Evolutionary conservation across 2,888 invertebrate species (phyloP).

Genomic region (Antheraea assamensis): DNA sequence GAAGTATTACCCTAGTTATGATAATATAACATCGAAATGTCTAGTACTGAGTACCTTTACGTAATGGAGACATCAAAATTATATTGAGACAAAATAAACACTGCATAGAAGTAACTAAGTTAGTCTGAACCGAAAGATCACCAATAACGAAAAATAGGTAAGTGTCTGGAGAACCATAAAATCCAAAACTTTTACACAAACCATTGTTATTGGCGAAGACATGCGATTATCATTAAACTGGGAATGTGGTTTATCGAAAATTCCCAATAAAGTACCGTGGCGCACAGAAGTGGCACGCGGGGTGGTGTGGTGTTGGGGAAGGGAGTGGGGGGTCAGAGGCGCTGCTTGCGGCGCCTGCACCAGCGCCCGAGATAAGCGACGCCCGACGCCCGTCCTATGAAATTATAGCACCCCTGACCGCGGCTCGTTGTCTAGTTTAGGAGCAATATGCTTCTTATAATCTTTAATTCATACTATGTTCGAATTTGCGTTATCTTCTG

Average conservation of each 20-base stretch:
- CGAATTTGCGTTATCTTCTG: background rate
- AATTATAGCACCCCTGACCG: constrained; percentile 71
- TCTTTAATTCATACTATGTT: background rate
- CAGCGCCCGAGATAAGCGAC: constrained; percentile 78
- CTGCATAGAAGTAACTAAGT: background rate
- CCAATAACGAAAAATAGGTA: no score
- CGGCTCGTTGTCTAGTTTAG: constrained; percentile 30
- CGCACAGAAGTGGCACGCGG: constrained; percentile 48
- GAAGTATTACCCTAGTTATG: background rate
- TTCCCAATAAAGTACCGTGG: constrained; percentile 53
- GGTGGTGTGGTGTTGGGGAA: constrained; percentile 31
- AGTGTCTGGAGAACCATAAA: background rate
- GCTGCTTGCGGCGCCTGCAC: constrained; percentile 73
- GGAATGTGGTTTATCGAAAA: constrained; percentile 57
- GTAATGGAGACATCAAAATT: no score
- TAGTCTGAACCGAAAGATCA: background rate
- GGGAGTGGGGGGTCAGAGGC: constrained; percentile 51
- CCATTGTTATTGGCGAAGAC: constrained; percentile 19
- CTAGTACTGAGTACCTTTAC: no score
- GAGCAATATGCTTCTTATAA: constrained; percentile 1
- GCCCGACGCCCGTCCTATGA: constrained; percentile 78
- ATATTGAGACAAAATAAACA: no score
- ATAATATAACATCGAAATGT: background rate
- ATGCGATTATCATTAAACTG: constrained; percentile 32
- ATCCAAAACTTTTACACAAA: constrained; percentile 14